Percentiles rank a stretch among this genome's conserved stretches.
Conservation (phyloP, 2,113 vertebrate genomes). For the Mellivora capensis region DNA sequence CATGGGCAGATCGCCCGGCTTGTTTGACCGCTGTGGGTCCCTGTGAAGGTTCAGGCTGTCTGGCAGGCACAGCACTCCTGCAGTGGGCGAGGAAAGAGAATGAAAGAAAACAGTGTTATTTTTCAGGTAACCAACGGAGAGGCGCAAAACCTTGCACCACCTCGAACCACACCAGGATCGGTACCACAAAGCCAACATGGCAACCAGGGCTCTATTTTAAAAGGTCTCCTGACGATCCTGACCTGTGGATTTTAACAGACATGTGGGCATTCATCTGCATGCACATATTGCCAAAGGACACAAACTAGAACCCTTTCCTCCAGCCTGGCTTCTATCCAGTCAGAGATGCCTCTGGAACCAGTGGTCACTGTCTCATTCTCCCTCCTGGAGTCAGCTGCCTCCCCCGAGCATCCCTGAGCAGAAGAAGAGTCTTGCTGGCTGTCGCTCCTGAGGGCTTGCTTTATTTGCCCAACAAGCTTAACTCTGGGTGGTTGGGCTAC, state of each 20-base stretch:
- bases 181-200: background rate
- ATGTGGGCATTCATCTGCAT: accelerated
- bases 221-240: background rate
- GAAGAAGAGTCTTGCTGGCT: background rate
- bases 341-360: background rate
- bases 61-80: slow-evolving; percentile 95
- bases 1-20: slow-evolving; percentile 89
- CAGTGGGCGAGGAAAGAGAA: slow-evolving; percentile 15
- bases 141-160: accelerated
- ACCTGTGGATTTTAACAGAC: background rate
- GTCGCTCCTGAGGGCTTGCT: background rate
- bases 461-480: background rate
- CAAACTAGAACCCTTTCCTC: background rate
- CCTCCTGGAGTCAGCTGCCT: background rate
- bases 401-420: background rate
- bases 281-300: background rate
- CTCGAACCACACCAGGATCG: accelerated
- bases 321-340: accelerated
- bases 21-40: slow-evolving; percentile 91
- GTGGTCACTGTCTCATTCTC: background rate
- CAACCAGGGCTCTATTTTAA: background rate
- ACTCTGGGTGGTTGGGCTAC: background rate
- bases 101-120: background rate
- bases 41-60: slow-evolving; percentile 94
- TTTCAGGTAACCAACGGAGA: background rate